Conservation (phyloP, 2,113 vertebrate species). For the Malurus cyaneus region DNA sequence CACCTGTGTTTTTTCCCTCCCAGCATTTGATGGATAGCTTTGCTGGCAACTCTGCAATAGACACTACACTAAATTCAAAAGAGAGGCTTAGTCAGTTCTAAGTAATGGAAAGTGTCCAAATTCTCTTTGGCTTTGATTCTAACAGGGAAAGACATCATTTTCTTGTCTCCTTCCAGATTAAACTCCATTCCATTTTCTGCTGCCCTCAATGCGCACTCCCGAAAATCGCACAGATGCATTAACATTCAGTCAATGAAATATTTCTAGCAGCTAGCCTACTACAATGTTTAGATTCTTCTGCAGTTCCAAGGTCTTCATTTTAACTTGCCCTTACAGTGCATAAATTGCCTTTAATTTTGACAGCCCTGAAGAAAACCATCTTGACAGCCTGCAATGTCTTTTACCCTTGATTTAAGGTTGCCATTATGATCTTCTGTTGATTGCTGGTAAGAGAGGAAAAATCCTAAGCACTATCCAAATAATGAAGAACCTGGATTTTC, state of each 20-base stretch:
- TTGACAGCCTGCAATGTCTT: neutral
- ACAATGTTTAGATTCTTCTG: slow-evolving; percentile 33
- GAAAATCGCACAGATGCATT: slow-evolving; percentile 57
- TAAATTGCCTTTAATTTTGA: slow-evolving; percentile 27
- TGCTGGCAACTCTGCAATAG: slow-evolving; percentile 65
- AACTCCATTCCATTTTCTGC: slow-evolving; percentile 59
- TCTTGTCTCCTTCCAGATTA: slow-evolving; percentile 60
- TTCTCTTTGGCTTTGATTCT: slow-evolving; percentile 63
- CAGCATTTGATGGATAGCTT: slow-evolving; percentile 59
- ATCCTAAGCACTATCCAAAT: neutral
- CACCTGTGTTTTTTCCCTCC: slow-evolving; percentile 59
- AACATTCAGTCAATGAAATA: slow-evolving; percentile 60
- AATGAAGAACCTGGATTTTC: neutral
- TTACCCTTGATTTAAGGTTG: neutral
- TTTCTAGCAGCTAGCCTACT: slow-evolving; percentile 51
- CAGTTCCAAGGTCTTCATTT: slow-evolving; percentile 29
- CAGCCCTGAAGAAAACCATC: neutral
- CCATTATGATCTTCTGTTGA: neutral
- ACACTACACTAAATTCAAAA: slow-evolving; percentile 58
- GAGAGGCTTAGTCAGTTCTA: slow-evolving; percentile 60
- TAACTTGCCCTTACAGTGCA: neutral
- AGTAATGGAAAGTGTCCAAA: slow-evolving; percentile 57
- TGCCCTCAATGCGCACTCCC: slow-evolving; percentile 31
- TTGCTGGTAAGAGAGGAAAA: neutral
- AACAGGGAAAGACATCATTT: slow-evolving; percentile 58